These are phyloP conservation scores for Ailurus styani DNA, from an alignment of 2,113 vertebrate genomes.

Conservation along the genomic window DNA sequence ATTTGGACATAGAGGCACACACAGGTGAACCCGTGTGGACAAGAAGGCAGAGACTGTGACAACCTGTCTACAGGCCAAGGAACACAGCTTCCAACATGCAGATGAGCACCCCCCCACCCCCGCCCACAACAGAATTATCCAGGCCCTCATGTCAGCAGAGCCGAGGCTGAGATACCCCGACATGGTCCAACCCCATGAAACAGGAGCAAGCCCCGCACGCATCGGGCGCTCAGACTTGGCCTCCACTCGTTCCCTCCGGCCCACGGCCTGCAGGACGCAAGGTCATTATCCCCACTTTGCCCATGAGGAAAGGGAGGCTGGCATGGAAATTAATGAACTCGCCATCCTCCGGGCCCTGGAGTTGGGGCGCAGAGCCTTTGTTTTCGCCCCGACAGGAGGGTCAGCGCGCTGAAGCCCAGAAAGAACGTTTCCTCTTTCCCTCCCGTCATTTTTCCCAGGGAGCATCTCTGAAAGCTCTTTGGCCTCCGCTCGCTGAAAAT, in stretches of 20 bases:
- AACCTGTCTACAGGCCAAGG: not conserved
- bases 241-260: not conserved
- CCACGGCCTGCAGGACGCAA: not conserved
- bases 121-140: not conserved
- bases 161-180: not conserved
- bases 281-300: not conserved
- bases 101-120: not conserved
- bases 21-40: not conserved
- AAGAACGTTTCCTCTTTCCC: not conserved
- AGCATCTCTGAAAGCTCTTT: not conserved
- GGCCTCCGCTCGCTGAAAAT: not conserved
- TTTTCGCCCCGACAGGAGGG: not conserved
- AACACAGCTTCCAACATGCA: not conserved
- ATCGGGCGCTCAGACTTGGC: not conserved
- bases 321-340: not conserved
- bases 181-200: not conserved
- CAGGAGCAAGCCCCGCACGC: accelerated
- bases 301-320: not conserved
- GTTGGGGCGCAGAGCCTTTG: not conserved
- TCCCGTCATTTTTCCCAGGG: not conserved
- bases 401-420: not conserved
- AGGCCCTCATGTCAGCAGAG: not conserved
- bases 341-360: no score
- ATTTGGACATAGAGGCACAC: not conserved
- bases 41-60: not conserved